phyloP scores from a whole-genome alignment of 2,797 vertebrate species.

The Limnodromus scolopaceus region DNA sequence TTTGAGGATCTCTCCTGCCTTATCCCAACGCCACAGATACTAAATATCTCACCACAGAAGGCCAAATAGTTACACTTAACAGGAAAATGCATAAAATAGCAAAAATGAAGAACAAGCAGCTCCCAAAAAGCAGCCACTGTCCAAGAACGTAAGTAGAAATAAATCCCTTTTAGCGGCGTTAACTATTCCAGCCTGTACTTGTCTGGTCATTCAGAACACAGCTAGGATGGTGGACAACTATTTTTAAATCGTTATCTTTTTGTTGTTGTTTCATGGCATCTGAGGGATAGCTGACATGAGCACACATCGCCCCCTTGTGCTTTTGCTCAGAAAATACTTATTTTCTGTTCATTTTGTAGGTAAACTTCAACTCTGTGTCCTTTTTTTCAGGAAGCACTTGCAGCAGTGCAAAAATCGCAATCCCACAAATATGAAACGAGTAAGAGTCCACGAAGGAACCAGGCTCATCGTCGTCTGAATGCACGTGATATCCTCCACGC shows the following conservation, averaged over 20 bases:
- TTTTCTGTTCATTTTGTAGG: rapidly evolving
- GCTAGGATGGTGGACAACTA: not conserved
- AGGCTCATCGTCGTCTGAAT: slow-evolving; percentile 88
- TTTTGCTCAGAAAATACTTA: not conserved
- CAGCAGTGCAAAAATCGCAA: not conserved
- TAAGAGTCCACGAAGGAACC: rapidly evolving
- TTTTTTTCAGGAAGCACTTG: not conserved
- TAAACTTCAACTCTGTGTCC: rapidly evolving
- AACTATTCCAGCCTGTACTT: not conserved
- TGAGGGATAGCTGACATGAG: not conserved
- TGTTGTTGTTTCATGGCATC: not conserved
- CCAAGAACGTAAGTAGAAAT: not conserved
- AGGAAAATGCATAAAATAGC: not conserved
- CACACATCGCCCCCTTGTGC: not conserved
- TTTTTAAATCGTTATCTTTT: not conserved
- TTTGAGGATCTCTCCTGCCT: not conserved
- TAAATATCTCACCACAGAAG: not conserved
- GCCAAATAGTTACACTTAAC: not conserved
- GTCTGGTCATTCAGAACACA: not conserved
- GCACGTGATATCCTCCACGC: slow-evolving; percentile 98
- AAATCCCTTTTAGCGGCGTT: not conserved
- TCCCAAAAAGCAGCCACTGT: not conserved
- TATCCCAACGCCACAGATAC: not conserved
- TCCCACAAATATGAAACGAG: rapidly evolving
- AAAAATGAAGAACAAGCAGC: not conserved